Conservation (phyloP, 2,888 invertebrate genomes). For the Shargacucullia verbasci region DNA sequence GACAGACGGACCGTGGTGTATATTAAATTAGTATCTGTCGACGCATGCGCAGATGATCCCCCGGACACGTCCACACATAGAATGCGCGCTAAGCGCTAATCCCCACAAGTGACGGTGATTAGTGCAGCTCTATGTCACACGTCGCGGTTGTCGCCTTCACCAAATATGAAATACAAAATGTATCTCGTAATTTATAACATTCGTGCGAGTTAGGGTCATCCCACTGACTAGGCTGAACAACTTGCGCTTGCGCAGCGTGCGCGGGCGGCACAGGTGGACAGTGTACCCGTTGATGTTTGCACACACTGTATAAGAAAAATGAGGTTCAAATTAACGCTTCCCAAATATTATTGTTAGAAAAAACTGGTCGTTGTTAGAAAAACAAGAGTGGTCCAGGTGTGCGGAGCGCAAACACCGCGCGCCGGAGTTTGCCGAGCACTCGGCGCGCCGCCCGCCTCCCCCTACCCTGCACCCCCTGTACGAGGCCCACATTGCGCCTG, state of each 20-base stretch:
- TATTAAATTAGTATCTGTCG: constrained; percentile 21
- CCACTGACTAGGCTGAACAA: background rate
- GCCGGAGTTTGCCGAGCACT: constrained; percentile 64
- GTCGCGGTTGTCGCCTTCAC: constrained; percentile 5
- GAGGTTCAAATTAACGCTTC: constrained; percentile 76
- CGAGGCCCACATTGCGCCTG: background rate
- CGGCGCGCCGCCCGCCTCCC: constrained; percentile 14
- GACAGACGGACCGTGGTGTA: background rate
- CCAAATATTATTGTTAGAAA: constrained; percentile 67
- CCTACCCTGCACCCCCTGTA: background rate
- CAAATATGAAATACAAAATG: background rate
- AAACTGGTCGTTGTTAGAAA: constrained; percentile 70
- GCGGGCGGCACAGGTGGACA: constrained; percentile 26
- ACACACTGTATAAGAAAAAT: constrained; percentile 71
- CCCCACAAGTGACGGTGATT: constrained; percentile 11
- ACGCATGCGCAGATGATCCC: constrained; percentile 15
- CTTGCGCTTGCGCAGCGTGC: background rate
- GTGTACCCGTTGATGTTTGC: constrained; percentile 61
- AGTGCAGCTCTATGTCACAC: constrained; percentile 23
- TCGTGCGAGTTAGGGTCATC: constrained; percentile 2
- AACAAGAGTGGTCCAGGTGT: constrained; percentile 72
- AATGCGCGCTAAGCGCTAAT: constrained; percentile 13
- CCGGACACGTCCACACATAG: constrained; percentile 9
- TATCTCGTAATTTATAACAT: background rate
- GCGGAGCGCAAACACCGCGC: constrained; percentile 61